Evolutionary conservation across 2,888 invertebrate genomes (phyloP), one percentile per base, ranked within the genome.

Genomic region (Pogonocherus hispidulus): DNA sequence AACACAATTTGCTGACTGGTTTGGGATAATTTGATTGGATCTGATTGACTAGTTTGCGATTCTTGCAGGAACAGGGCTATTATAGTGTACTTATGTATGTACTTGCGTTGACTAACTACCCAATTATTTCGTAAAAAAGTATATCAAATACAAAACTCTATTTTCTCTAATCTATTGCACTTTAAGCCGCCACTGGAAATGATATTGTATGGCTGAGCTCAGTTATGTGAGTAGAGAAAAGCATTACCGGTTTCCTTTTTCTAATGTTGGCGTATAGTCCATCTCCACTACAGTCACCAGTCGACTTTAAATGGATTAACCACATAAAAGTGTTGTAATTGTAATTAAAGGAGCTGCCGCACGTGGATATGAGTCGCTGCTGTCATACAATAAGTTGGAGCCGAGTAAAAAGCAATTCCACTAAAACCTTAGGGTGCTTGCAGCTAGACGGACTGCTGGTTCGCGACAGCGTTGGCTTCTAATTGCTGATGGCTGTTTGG

Each of bases 301-400:
- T 63, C 67, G 76, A 72, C 77, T 78, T 76, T 78, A 83, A 84
- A 82, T 82, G 82, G 81, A 84, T 84, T 83, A 83, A 76, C 75
- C 72, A 78, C 80, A 81, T 82, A 82, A 83, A 83, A 83, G 80
- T 81, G 81, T 81, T 79, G 80, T 82, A 81, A 82, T 81, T 79
- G 81, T 80, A 83, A 83, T 83, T 83, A 82, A 82, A 80, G 82
- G 78, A 76, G 79, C 79, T 78, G 78, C 75, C 79, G 75, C 81
- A 79, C 79, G 80, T 80, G 80, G 59, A 59, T 59, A 23, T 59
- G 47, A 59, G 57, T 14, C 16, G 41, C 22, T 35, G 55, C 20
- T 80, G 79, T 80, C 81, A 78, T 80, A 80, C 79, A 79, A 80
- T 80, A 81, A 79, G 79, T 78, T 73, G 76, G 75, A 67, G 52